Evolutionary conservation across 2,113 vertebrate genomes (phyloP), one percentile per base, ranked within the genome.

Genomic region (Syngnathoides biaculeatus): DNA sequence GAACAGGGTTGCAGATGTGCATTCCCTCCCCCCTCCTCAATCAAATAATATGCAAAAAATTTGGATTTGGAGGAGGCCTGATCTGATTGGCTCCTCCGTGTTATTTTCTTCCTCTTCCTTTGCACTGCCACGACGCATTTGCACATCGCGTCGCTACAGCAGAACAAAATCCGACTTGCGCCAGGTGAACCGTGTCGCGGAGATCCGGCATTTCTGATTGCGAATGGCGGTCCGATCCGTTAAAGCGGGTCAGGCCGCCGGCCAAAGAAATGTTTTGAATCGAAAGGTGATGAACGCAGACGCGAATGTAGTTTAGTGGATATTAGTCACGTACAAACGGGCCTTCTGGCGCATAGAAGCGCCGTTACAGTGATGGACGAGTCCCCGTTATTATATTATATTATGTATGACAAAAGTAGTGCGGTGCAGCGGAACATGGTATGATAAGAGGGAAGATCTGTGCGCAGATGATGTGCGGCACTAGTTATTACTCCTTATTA

Each of bases 391-490:
- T 14, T 13, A 42, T 63, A 58, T 65, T 39, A n/a, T n/a, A n/a
- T n/a, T n/a, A n/a, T n/a, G n/a, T n/a, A 65, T 55, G 30, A 15
- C 55, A 57, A 57, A 55, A 57, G 35, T 58, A 38, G 24, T 42
- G 13, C 59, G 24, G 2, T 22, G 47, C 19, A 66, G 55, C 68
- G 35, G 35, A 59, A 52, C 15, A 45, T 5, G 4, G 12, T 35
- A 27, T 27, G 47, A 27, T 66, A n/a, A 68, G 3, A 26, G 27
- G 10, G 30, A 67, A 24, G 66, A 62, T 10, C 13, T 40, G 26
- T 69, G 57, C 17, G 15, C 30, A 53, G 12, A 22, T 63, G 50
- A 58, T 57, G 39, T 52, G 38, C 43, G 67, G 48, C 55, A 70
- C 10, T 10, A 57, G 13, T 30, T 57, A 30, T 57, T 30, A 17